These are phyloP conservation scores for Octodon degus DNA, from an alignment of 2,113 vertebrate genomes.

Conservation along the genomic window DNA sequence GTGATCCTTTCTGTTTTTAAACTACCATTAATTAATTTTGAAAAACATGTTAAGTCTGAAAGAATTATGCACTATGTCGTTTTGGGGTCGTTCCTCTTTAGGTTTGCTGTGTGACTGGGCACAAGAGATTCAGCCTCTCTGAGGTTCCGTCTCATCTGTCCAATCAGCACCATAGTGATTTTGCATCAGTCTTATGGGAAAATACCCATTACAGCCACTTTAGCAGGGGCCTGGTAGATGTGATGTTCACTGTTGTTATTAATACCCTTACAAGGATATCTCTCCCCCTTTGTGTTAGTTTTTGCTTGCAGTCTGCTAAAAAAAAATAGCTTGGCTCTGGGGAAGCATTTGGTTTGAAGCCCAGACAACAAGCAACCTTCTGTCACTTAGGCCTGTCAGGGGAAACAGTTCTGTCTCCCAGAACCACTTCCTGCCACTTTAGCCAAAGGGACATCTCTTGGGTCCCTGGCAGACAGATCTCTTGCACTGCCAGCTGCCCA, in stretches of 20 bases:
- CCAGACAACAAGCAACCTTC: neutral
- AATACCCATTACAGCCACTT: rapidly evolving
- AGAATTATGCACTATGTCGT: rapidly evolving
- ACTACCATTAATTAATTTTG: neutral
- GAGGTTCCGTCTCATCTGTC: neutral
- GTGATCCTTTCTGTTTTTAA: neutral
- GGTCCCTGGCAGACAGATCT: neutral
- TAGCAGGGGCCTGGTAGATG: rapidly evolving
- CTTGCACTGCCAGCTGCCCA: neutral
- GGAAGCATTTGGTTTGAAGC: neutral
- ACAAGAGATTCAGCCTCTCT: neutral
- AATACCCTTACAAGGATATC: rapidly evolving
- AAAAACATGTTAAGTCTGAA: neutral
- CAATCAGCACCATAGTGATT: rapidly evolving
- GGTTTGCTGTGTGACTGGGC: neutral
- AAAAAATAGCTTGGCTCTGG: neutral
- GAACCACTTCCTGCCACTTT: neutral
- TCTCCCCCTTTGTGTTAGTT: rapidly evolving
- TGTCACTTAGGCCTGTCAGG: neutral
- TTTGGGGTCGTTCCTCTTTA: neutral
- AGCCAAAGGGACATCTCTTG: neutral
- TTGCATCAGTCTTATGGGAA: rapidly evolving
- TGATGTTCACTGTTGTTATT: rapidly evolving
- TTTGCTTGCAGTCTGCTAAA: neutral
- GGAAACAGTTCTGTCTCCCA: neutral